phyloP scores from a whole-genome alignment of 2,113 vertebrate species.

The Herpetotheres cachinnans region DNA sequence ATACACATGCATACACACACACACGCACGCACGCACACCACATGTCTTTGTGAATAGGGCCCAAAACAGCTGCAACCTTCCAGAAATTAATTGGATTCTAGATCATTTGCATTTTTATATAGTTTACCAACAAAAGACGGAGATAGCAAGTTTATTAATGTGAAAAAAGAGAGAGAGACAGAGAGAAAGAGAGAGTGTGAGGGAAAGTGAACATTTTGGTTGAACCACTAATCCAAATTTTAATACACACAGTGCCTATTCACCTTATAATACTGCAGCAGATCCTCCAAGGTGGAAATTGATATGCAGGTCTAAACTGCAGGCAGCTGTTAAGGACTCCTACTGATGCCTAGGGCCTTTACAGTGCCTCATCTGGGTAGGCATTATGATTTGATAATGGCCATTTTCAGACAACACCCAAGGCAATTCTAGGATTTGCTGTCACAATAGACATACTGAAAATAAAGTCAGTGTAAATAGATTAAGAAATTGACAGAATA shows the following conservation, averaged over 20 bases:
- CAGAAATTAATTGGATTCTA: constrained; percentile 74
- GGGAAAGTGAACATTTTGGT: not conserved
- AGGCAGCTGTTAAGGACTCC: constrained; percentile 62
- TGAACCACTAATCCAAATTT: constrained; percentile 21
- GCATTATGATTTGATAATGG: constrained; percentile 68
- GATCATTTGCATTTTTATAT: constrained; percentile 76
- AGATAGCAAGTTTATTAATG: constrained; percentile 67
- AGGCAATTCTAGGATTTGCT: constrained; percentile 71
- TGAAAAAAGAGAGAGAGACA: constrained; percentile 11
- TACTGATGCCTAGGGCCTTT: constrained; percentile 56
- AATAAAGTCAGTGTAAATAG: constrained; percentile 76
- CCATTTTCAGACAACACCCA: constrained; percentile 73
- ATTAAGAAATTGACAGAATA: constrained; percentile 76
- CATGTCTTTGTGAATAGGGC: constrained; percentile 55
- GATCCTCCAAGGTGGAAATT: constrained; percentile 43
- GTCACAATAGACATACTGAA: constrained; percentile 69
- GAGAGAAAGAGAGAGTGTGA: not conserved
- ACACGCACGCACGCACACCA: not conserved
- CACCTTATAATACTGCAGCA: constrained; percentile 5
- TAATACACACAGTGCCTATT: not conserved
- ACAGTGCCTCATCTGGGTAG: constrained; percentile 52
- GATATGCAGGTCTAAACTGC: constrained; percentile 37
- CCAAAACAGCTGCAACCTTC: constrained; percentile 71
- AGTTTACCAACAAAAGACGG: constrained; percentile 73
- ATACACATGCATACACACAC: not conserved